phyloP scores from a whole-genome alignment of 1,140 invertebrate genomes.

The Cyrtorhinus lividipennis region DNA sequence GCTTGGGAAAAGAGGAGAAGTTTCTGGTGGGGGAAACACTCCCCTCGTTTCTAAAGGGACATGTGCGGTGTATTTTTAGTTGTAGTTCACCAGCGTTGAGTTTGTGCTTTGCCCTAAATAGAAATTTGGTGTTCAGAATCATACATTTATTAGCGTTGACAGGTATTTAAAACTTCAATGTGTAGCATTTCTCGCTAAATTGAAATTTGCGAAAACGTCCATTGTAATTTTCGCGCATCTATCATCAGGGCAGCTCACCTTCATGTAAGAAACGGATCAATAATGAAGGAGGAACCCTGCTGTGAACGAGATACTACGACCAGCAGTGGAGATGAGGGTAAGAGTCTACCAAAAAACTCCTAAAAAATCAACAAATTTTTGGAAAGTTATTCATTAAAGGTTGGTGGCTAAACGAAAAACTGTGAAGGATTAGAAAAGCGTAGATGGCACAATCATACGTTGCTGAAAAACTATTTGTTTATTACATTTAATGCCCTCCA shows the following conservation, averaged over 20 bases:
- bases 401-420: no score
- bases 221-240: not conserved
- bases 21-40: not conserved
- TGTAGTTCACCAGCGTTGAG: not conserved
- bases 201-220: not conserved
- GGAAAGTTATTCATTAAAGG: not conserved
- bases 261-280: not conserved
- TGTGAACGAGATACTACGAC: not conserved
- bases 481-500: no score
- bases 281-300: not conserved
- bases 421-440: no score
- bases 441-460: no score
- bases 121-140: not conserved
- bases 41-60: not conserved
- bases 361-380: not conserved
- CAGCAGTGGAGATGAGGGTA: not conserved
- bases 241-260: no score
- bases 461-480: no score
- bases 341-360: not conserved
- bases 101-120: conserved; percentile 2
- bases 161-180: not conserved
- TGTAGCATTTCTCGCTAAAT: not conserved
- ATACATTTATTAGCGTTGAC: no score
- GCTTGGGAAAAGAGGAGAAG: not conserved
- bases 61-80: not conserved